Evolutionary conservation across 2,888 invertebrate genomes (phyloP), one percentile per base, ranked within the genome.

Genomic region (Ormyrus pomaceus): DNA sequence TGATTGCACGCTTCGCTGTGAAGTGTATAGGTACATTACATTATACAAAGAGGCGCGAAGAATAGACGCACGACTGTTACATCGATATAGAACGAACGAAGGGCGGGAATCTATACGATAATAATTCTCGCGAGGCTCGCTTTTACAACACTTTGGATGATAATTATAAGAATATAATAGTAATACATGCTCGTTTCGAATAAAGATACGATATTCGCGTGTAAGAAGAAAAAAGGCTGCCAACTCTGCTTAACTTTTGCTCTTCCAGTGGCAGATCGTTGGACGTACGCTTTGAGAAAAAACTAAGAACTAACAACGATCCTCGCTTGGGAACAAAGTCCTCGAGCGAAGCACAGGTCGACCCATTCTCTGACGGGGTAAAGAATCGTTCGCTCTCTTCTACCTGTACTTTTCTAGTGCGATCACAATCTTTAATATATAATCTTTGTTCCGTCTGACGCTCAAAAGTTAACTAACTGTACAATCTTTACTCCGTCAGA

Each of bases 41-140:
- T 48, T 19, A 59, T 61, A 50, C 46, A 70, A 19, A 71, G 65
- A 71, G 51, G 11, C 51, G 59, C 64, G 65, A 45, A 71, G 5
- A 71, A 19, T 19, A 19, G 19, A 71, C 53, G 68, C 59, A 77
- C 19, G 19, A 19, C 19, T 55, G 61, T 72, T 65, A 79, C 79
- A 79, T 65, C 69, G 64, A 79, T 66, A 58, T 19, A 34, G 73
- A 68, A 73, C 61, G 13, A 78, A 78, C 19, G 19, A 19, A 19
- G 55, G 13, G 19, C 45, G 45, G 55, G 50, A 9, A 55, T 73
- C 19, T 56, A 13, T 73, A 61, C 13, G 61, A 72, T 73, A 73
- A 66, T 19, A 55, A 55, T 68, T 55, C 66, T 72, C 72, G 72
- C 72, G 50, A 45, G 56, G 48, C 48, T 34, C 34, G 8, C 6